Base-by-base conservation (phyloP, 2,797 vertebrate genomes). In the Pangasius macronema region DNA sequence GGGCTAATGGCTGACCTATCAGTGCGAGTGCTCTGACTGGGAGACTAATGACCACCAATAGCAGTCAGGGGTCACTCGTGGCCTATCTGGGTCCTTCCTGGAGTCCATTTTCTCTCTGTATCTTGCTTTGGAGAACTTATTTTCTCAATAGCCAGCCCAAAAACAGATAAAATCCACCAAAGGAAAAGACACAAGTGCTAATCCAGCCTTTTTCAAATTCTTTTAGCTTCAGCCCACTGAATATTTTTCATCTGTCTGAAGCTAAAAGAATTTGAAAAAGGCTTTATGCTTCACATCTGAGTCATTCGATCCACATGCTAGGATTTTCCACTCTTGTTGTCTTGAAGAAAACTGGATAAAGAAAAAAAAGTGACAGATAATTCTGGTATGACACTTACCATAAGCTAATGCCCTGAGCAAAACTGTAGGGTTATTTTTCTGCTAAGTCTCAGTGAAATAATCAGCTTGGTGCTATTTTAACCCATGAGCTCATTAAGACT, bases 41-140 rank as follows among this genome's bases (percentile, higher is more conserved):
- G 88, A 87, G 87, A 89, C 77, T 93, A 90, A 92, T 93, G 92
- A 90, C 88, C 80, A 84, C 73, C 76, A 83, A 82, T 79, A 20
- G 36, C 46, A 57, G 86, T 85, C 85, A 63, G 68, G 79, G 70
- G 87, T 88, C 87, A 90, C 90, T 86, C 79, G 53, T 89, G 70
- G 76, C 61, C 87, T 92, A 93, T 91, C 91, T 92, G 90, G 73
- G 89, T 87, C 68, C 76, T 53, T 65, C 33, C 59, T 84, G 42
- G 0, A 63, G 85, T 87, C 89, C 84, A 92, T 55, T 76, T 68
- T 82, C 82, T 80, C 53, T 20, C 18, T n/a, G 20, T 36, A 22
- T 77, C 75, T 33, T 42, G 51, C 36, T 53, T 55, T 39, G 46
- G 46, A 36, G 6, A 67, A 49, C 77, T 70, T 80, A 57, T 87